Evolutionary conservation across 2,113 vertebrate species (phyloP).

Genomic region (Campylomormyrus tamandua): DNA sequence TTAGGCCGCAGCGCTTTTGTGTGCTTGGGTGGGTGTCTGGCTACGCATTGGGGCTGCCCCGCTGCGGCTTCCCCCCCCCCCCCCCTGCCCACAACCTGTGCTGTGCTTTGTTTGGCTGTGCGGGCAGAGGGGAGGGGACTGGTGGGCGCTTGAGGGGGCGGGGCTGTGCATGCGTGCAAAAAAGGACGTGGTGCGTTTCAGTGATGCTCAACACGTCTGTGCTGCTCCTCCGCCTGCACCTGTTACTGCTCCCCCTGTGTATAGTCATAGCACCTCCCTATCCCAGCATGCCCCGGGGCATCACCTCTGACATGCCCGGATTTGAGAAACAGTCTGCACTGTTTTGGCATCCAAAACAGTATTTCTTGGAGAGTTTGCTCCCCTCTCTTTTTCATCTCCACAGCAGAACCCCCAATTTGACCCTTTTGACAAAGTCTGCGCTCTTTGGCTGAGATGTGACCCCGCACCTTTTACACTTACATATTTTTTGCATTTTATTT

Average conservation of each 20-base stretch:
- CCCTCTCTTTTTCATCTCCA: neutral
- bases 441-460: neutral
- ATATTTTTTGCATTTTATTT: conserved; percentile 12
- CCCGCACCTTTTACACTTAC: neutral
- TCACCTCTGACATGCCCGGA: neutral
- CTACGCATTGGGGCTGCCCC: conserved; percentile 41
- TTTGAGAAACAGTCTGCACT: neutral
- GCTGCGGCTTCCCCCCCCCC: conserved; percentile 17
- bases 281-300: neutral
- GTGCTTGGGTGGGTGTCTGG: conserved; percentile 17
- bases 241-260: neutral
- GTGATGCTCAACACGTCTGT: conserved; percentile 2
- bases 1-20: conserved; percentile 41
- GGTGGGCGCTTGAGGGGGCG: neutral
- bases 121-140: neutral
- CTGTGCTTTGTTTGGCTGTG: neutral
- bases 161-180: neutral
- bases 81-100: neutral
- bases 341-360: neutral
- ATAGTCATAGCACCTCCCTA: neutral
- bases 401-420: neutral
- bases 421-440: neutral
- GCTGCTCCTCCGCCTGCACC: neutral
- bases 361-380: neutral
- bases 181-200: conserved; percentile 22